Evolutionary conservation across 2,888 invertebrate species (phyloP).

Genomic region (Zelleria hepariella): DNA sequence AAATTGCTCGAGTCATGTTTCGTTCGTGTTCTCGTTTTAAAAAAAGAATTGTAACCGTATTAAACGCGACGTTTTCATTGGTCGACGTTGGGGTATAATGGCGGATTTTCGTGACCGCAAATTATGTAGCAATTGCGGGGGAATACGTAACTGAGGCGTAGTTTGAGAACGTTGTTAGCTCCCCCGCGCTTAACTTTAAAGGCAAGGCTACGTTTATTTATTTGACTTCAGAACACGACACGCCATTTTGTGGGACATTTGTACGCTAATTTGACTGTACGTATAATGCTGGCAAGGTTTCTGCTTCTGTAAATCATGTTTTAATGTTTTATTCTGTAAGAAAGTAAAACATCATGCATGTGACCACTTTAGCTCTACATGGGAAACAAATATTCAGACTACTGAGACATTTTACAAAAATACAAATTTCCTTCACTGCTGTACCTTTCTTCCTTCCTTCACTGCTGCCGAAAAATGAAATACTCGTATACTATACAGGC

Average conservation of each 20-base stretch:
- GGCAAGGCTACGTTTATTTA: slow-evolving; percentile 11
- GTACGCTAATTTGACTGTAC: not conserved
- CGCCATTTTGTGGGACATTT: not conserved
- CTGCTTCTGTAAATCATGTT: no score
- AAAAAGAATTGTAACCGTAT: slow-evolving; percentile 49
- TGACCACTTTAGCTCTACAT: no score
- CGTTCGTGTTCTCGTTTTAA: slow-evolving; percentile 40
- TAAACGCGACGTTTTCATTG: slow-evolving; percentile 57
- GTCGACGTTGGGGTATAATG: slow-evolving; percentile 49
- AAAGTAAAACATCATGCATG: no score
- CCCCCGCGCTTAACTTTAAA: slow-evolving; percentile 17
- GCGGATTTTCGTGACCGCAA: slow-evolving; percentile 67
- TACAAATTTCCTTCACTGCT: no score
- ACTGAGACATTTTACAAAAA: no score
- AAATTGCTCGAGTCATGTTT: slow-evolving; percentile 19
- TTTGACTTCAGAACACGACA: slow-evolving; percentile 16
- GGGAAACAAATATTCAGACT: no score
- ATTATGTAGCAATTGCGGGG: slow-evolving; percentile 53
- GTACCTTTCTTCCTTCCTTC: no score
- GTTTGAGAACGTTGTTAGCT: slow-evolving; percentile 25
- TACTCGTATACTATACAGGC: no score
- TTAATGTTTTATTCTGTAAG: no score
- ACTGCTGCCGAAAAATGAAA: no score
- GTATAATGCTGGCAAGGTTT: not conserved
- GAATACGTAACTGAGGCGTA: slow-evolving; percentile 34